phyloP scores from a whole-genome alignment of 2,113 vertebrate species.

The Tamias sibiricus region DNA sequence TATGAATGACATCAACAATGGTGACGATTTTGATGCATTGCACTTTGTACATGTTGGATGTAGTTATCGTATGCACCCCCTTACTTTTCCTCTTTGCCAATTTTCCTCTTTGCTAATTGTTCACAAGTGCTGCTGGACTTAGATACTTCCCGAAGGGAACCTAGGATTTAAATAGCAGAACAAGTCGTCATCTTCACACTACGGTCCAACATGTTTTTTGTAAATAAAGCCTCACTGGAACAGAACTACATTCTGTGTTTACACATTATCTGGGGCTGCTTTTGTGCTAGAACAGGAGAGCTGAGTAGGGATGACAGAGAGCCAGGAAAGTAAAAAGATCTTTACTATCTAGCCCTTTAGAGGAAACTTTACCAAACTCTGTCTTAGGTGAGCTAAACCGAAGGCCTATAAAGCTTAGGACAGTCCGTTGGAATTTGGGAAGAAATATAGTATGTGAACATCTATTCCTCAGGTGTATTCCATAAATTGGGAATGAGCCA shows the following conservation, averaged over 20 bases:
- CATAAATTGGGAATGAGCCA: background rate
- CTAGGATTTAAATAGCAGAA: background rate
- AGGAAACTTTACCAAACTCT: background rate
- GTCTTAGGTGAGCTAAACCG: background rate
- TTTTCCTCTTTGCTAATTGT: background rate
- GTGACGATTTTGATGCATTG: background rate
- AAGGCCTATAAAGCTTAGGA: background rate
- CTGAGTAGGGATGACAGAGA: background rate
- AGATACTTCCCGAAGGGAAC: background rate
- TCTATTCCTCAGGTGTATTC: background rate
- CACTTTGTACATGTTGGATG: background rate
- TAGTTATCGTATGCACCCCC: background rate
- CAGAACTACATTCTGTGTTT: background rate
- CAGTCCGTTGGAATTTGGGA: background rate
- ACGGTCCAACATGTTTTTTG: background rate
- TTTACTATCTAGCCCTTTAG: background rate
- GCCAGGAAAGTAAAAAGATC: background rate
- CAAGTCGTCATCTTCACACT: background rate
- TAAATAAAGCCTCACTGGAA: slow-evolving; percentile 1
- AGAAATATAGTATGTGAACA: background rate
- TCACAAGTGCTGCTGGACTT: background rate
- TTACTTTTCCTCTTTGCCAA: background rate
- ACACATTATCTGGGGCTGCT: background rate
- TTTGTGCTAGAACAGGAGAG: background rate
- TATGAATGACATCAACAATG: background rate